Evolutionary conservation across 2,797 vertebrate species (phyloP).

Genomic region (Pelodytes ibericus): DNA sequence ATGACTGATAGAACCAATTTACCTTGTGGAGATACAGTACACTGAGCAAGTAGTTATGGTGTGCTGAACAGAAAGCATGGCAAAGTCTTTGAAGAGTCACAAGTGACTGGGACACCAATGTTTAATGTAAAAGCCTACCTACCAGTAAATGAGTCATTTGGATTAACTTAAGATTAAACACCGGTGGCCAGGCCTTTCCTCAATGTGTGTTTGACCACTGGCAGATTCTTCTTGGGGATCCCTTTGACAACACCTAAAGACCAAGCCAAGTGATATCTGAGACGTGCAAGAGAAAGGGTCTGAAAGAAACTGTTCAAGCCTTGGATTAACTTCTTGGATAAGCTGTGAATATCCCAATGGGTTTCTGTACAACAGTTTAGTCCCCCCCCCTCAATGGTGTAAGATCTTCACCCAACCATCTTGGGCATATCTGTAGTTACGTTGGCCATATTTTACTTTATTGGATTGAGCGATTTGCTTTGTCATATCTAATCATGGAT

Average conservation of each 20-base stretch:
- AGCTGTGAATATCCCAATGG: constrained; percentile 54
- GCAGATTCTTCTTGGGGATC: too few relatives aligned
- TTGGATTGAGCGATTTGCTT: neutral
- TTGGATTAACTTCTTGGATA: constrained; percentile 70
- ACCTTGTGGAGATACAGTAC: too few relatives aligned
- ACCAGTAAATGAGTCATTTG: constrained; percentile 58
- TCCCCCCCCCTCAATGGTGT: too few relatives aligned
- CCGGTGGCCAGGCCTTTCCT: too few relatives aligned
- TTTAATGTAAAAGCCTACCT: constrained; percentile 57
- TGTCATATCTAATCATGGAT: neutral
- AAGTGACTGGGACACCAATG: too few relatives aligned
- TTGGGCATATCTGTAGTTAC: neutral
- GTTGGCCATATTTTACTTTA: neutral
- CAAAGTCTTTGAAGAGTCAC: too few relatives aligned
- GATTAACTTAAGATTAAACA: too few relatives aligned
- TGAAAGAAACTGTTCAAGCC: constrained; percentile 65
- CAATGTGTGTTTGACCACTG: too few relatives aligned
- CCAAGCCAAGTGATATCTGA: too few relatives aligned
- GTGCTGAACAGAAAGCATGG: constrained; percentile 61
- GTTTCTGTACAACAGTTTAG: too few relatives aligned
- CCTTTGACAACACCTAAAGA: constrained; percentile 57
- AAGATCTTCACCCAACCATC: too few relatives aligned
- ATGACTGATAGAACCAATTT: too few relatives aligned
- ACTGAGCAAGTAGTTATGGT: constrained; percentile 10
- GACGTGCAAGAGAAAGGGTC: constrained; percentile 64